Base-by-base conservation (phyloP, 2,797 vertebrate genomes). In the Melanotaenia boesemani region DNA sequence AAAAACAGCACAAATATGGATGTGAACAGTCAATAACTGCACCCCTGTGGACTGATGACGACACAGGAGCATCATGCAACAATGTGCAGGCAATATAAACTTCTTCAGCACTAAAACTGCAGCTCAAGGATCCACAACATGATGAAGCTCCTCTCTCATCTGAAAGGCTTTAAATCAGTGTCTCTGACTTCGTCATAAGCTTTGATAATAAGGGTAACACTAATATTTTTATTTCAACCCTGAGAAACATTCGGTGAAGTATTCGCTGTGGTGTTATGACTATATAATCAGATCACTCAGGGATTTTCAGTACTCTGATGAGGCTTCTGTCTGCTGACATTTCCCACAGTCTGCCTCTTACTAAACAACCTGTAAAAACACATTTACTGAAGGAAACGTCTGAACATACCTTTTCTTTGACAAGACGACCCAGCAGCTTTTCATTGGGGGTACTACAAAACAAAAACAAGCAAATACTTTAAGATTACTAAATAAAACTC, bases 361-460 rank as follows among this genome's bases (percentile, higher is more conserved):
- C 56, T 8, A 41, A 36, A 10, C 11, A 36, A n/a, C 34, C 16
- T 6, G 5, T 61, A 46, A 3, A 54, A 6, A 30, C 8, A 30
- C 7, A 24, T 30, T 28, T 26, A 73, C 50, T 28, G 15, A 68
- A 0, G 34, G 5, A 79, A 64, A 55, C 20, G 20, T 13, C 16
- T 28, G 1, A 67, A 62, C 74, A 52, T 94, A 99, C 98, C 97
- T 99, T 99, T 81, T 99, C 97, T 77, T 98, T 99, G 71, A 99
- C 98, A 55, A 99, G 94, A 63, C 97, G 97, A 37, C 98, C 98
- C 59, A 99, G 95, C 20, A 99, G 95, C 74, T 99, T 99, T 84
- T 99, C 98, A 90, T 97, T 99, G 48, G 98, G 98, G 0, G 98
- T 99, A 86, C 98, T 99, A 80, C 70, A 88, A 9, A 84, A 83